Conservation (phyloP, 2,888 invertebrate genomes). For the Nebria brevicollis region DNA sequence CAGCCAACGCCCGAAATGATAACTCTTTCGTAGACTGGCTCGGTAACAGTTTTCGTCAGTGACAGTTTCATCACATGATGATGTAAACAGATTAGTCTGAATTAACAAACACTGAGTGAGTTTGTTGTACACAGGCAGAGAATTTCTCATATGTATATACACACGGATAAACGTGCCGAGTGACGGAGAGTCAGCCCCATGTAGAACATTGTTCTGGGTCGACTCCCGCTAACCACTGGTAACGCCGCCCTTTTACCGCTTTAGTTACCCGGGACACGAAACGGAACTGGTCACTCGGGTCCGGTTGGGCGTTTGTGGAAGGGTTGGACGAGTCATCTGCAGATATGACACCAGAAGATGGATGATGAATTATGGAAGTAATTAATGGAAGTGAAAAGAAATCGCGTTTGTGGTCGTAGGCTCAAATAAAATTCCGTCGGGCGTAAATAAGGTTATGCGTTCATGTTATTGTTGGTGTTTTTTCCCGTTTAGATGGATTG, state of each 20-base stretch:
- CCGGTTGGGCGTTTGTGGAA: background rate
- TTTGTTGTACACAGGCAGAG: background rate
- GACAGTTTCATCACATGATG: background rate
- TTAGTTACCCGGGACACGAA: background rate
- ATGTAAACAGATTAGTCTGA: background rate
- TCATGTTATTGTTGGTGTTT: background rate
- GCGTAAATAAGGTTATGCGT: conserved; percentile 13
- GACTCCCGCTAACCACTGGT: background rate
- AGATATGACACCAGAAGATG: conserved; percentile 33
- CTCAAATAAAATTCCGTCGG: conserved; percentile 33
- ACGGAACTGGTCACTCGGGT: background rate
- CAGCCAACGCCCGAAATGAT: background rate
- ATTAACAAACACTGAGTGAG: background rate
- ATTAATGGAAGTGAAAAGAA: conserved; percentile 45
- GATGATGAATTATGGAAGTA: conserved; percentile 45
- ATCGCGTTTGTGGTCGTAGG: conserved; percentile 19
- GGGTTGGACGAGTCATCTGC: conserved; percentile 15
- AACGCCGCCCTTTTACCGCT: background rate
- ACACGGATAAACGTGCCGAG: background rate
- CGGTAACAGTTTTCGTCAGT: background rate
- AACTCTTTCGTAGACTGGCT: background rate
- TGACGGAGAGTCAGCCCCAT: background rate
- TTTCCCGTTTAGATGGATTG: background rate
- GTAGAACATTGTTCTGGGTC: background rate
- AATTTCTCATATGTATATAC: background rate